These are phyloP conservation scores for Suncus etruscus DNA, from an alignment of 2,113 vertebrate species.

Conservation along the genomic window DNA sequence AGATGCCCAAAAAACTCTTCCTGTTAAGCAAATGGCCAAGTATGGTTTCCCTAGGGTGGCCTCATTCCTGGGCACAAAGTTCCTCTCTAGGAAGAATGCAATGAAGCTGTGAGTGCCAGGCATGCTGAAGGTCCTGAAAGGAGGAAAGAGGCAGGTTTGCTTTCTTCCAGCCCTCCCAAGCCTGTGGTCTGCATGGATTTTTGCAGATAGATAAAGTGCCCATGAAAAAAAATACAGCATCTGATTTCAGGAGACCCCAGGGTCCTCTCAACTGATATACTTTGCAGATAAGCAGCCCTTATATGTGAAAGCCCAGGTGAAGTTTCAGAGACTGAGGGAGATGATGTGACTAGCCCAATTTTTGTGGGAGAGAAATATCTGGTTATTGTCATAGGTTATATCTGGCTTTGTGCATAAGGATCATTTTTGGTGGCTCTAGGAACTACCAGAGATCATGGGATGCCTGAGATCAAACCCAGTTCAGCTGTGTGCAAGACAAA, in stretches of 20 bases:
- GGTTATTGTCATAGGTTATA: too few species aligned
- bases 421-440: too few species aligned
- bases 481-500: too few species aligned
- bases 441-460: too few species aligned
- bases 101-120: not conserved
- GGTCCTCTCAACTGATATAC: not conserved
- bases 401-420: too few species aligned
- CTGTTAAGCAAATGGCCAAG: not conserved
- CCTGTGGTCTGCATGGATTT: not conserved
- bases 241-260: too few species aligned
- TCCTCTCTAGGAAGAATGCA: not conserved
- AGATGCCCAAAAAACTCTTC: not conserved
- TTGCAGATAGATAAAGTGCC: fast-evolving
- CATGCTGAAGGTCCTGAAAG: fast-evolving
- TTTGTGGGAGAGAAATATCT: not conserved
- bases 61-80: too few species aligned
- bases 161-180: not conserved
- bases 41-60: not conserved
- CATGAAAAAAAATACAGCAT: not conserved
- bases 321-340: not conserved
- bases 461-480: too few species aligned
- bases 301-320: not conserved
- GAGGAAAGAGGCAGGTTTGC: fast-evolving
- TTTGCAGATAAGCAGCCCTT: not conserved
- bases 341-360: too few species aligned